Base-by-base conservation (phyloP, 2,888 invertebrate genomes). In the Endotricha flammealis region DNA sequence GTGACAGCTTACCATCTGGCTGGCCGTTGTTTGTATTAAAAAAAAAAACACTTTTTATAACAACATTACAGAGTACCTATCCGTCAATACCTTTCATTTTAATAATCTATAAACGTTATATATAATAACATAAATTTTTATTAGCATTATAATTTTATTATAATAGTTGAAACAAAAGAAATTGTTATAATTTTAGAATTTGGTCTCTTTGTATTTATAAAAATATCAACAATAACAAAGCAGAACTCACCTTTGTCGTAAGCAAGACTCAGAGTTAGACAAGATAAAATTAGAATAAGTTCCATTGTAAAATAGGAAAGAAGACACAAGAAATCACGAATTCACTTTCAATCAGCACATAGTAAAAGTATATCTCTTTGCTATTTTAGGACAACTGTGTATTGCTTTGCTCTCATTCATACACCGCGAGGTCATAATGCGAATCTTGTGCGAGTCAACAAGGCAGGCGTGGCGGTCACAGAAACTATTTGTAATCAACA, bases 171-270 rank as follows among this genome's bases (percentile, higher is more conserved):
- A 6, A 16, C 6, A 16, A 39, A 17, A 28, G 12, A 29, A 13
- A 27, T 23, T 12, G 16, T 5, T 24, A 12, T 24, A 16, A 31
- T 20, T 34, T 30, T 32, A 22, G 6, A 5, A 17, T 30, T 16
- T 7, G 9, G n/a, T n/a, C n/a, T n/a, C n/a, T n/a, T n/a, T n/a
- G n/a, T n/a, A n/a, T n/a, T n/a, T 9, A 10, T 10, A 29, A 16
- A 9, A 13, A 29, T 16, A 35, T 13, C 27, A 13, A n/a, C 7
- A 17, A 10, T 28, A 25, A n/a, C 4, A 11, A 22, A 33, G 1
- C 24, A 16, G 16, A 16, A 32, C 65, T 65, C 48, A 78, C 78
- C 78, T 68, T 78, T 78, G 52, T 78, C 77, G 41, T 66, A 77
- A 10, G 70, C 76, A 40, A 68, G 43, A 30, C 58, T 66, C 42